A percentile compares a stretch with the other conserved stretches of the same genome.
Conservation (phyloP, 2,888 invertebrate species). For the Globia sparganii region DNA sequence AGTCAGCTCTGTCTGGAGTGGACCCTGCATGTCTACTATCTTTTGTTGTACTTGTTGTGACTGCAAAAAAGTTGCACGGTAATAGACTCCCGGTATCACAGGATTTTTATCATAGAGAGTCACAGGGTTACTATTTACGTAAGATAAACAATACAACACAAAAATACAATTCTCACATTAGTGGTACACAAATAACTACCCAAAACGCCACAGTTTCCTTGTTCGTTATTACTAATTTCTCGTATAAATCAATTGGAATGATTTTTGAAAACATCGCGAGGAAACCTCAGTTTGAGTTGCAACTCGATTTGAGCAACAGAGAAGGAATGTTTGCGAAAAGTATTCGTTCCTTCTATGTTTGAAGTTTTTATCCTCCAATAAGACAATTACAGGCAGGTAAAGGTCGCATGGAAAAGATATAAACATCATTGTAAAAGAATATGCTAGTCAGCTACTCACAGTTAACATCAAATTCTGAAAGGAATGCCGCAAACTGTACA, state of each 20-base stretch:
- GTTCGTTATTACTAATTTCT: not conserved
- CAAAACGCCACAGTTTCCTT: not conserved
- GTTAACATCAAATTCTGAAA: slow-evolving; percentile 94
- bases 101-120: not conserved
- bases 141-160: not conserved
- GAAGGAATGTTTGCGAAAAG: not conserved
- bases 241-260: not conserved
- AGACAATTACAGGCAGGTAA: not conserved
- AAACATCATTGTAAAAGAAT: not conserved
- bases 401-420: not conserved
- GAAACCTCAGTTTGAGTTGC: not conserved
- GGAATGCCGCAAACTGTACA: slow-evolving; percentile 94
- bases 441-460: slow-evolving; percentile 84
- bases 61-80: slow-evolving; percentile 67
- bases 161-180: not conserved
- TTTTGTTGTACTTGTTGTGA: slow-evolving; percentile 93
- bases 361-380: not conserved
- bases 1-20: slow-evolving; percentile 93
- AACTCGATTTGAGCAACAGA: not conserved
- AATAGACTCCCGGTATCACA: not conserved
- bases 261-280: not conserved
- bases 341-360: not conserved
- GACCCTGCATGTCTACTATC: slow-evolving; percentile 93
- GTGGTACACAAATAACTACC: not conserved
- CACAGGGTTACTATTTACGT: not conserved